Percentiles rank a stretch among this genome's conserved stretches.
Evolutionary conservation across 2,888 invertebrate species (phyloP).

Genomic region (Cephalotes varians): DNA sequence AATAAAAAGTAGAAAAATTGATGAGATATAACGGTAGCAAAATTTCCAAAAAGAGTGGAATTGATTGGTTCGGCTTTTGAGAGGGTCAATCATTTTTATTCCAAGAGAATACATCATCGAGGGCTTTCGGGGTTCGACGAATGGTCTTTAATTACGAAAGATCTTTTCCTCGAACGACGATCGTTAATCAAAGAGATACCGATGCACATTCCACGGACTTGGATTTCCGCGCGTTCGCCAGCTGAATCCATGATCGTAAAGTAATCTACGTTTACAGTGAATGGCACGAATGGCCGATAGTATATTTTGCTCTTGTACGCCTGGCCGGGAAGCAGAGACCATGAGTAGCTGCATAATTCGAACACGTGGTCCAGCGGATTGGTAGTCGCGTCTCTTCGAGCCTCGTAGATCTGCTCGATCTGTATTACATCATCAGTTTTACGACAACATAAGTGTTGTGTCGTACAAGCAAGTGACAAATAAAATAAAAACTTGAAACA

Average conservation of each 20-base stretch:
- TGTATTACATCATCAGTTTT: slow-evolving; percentile 46
- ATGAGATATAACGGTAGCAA: too few species aligned
- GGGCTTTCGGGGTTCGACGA: neutral
- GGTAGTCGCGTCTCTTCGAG: slow-evolving; percentile 77
- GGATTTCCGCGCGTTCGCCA: slow-evolving; percentile 74
- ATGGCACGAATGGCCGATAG: slow-evolving; percentile 81
- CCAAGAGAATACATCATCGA: too few species aligned
- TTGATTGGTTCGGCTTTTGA: neutral
- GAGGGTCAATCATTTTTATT: too few species aligned
- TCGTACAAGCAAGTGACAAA: neutral
- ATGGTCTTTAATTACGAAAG: neutral
- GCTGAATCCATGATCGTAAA: slow-evolving; percentile 80
- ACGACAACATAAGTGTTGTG: neutral
- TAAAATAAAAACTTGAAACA: neutral
- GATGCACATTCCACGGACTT: slow-evolving; percentile 77
- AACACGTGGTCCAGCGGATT: slow-evolving; percentile 83
- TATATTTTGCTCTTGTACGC: slow-evolving; percentile 78
- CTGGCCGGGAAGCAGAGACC: slow-evolving; percentile 75
- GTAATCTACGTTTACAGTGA: slow-evolving; percentile 80
- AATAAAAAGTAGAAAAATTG: neutral
- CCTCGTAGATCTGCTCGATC: slow-evolving; percentile 75
- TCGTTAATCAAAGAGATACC: slow-evolving; percentile 72
- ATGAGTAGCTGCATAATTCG: slow-evolving; percentile 79
- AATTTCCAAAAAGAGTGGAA: neutral
- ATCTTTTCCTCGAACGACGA: neutral